These are phyloP conservation scores for Peromyscus nudipes DNA, from an alignment of 2,797 vertebrate genomes.

Conservation along the genomic window DNA sequence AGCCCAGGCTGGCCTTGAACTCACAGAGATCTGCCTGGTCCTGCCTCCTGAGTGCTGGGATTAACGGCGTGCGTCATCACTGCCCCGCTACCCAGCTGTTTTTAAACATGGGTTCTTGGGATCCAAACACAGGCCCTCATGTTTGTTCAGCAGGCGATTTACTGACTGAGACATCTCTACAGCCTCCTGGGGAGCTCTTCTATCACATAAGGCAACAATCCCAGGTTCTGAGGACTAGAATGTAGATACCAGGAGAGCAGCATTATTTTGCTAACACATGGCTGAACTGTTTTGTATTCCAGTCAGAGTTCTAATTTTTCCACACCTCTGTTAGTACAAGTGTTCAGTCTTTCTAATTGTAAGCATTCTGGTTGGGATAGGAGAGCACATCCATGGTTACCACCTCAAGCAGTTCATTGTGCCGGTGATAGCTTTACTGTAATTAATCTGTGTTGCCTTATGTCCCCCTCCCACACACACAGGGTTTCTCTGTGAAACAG, in stretches of 20 bases:
- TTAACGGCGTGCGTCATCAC: too few species aligned
- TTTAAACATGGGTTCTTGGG: neutral
- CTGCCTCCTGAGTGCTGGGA: too few species aligned
- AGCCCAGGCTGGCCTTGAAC: too few species aligned
- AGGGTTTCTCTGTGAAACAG: too few species aligned
- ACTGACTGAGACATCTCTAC: neutral
- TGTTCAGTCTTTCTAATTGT: conserved; percentile 32
- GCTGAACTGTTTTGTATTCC: neutral
- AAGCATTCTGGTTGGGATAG: conserved; percentile 16
- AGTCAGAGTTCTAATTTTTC: conserved; percentile 42
- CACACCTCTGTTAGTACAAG: conserved; percentile 1
- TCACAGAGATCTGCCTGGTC: too few species aligned
- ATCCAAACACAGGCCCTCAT: neutral
- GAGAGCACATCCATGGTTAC: neutral
- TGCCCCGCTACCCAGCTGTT: too few species aligned
- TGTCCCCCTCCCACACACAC: too few species aligned
- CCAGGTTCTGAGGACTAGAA: conserved; percentile 23
- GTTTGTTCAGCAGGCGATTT: neutral
- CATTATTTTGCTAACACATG: neutral
- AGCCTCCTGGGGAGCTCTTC: neutral
- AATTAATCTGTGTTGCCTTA: neutral
- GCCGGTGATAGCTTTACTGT: conserved; percentile 1
- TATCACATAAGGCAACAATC: neutral
- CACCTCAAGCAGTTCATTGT: neutral
- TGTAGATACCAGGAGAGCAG: neutral